Evolutionary conservation across 2,113 vertebrate genomes (phyloP).

Genomic region (Nothobranchius kuhntae): DNA sequence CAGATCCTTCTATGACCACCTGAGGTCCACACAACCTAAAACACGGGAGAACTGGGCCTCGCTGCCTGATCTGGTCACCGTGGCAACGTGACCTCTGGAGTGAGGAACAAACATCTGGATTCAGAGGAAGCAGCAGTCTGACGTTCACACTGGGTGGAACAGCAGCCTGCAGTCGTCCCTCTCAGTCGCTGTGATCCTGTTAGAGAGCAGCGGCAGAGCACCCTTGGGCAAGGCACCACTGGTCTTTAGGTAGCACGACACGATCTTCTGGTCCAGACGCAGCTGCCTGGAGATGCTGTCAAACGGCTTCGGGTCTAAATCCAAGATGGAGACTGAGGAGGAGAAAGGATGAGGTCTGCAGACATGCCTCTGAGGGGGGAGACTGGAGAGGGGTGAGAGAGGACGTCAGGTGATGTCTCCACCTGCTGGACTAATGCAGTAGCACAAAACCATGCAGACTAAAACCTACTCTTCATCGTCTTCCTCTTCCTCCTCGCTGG

Average conservation of each 20-base stretch:
- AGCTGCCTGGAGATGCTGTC: slow-evolving; percentile 91
- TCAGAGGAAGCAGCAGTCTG: slow-evolving; percentile 4
- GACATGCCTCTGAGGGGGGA: slow-evolving; percentile 45
- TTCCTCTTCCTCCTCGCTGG: slow-evolving; percentile 85
- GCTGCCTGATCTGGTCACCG: not conserved
- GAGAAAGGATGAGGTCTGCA: slow-evolving; percentile 79
- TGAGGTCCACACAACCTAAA: too few relatives aligned
- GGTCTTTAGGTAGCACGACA: slow-evolving; percentile 88
- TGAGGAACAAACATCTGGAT: slow-evolving; percentile 18
- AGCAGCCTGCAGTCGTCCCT: slow-evolving; percentile 91
- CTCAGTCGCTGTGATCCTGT: slow-evolving; percentile 76
- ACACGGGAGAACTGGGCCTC: too few relatives aligned
- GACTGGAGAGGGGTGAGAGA: not conserved
- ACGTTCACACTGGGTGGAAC: slow-evolving; percentile 87
- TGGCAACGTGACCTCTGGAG: not conserved
- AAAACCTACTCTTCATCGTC: slow-evolving; percentile 85
- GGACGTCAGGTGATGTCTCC: not conserved
- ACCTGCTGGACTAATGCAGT: slow-evolving; percentile 11
- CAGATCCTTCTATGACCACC: not conserved
- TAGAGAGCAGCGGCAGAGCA: slow-evolving; percentile 54
- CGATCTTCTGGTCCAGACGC: slow-evolving; percentile 90
- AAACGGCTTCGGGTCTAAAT: slow-evolving; percentile 93
- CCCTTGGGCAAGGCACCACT: slow-evolving; percentile 42
- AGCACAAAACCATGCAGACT: too few relatives aligned
- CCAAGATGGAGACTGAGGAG: slow-evolving; percentile 90